Evolutionary conservation across 2,113 vertebrate genomes (phyloP), one percentile per base, ranked within the genome.

Genomic region (Hemibagrus wyckioides): DNA sequence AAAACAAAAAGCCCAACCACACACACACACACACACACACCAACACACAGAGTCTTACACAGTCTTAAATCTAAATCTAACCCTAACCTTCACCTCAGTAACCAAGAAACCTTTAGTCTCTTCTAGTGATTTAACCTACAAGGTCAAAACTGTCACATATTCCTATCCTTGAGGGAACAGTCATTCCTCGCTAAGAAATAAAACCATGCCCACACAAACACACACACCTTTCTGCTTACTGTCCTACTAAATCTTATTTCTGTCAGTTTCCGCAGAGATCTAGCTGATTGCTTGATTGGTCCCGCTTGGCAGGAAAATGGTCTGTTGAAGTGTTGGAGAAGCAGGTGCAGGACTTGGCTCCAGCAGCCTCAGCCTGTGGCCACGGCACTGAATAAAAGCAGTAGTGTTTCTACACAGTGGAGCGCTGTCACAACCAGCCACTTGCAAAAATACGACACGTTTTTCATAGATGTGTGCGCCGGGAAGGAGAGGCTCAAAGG

Each of bases 311-410:
- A 83, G 86, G 63, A 87, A 89, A 90, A 89, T 91, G 87, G 88
- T 80, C 85, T 82, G 90, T 90, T 90, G 88, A 88, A 88, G 89
- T 88, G 87, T 88, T 86, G 87, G 30, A 86, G 79, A 89, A 88
- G 89, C 91, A 90, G 90, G 91, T 92, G 91, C 90, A 87, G 86
- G 85, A 63, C 61, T 81, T 89, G 87, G 84, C 85, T 50, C 63
- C 56, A 54, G 63, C 80, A 83, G 73, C 71, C 88, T 59, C 82
- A 79, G 84, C 25, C 85, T 77, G 81, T 86, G 82, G 79, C 79
- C 25, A 50, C 54, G n/a, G 44, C 36, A 76, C 76, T 80, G 83
- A 90, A 91, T 90, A 85, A 89, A 73, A 52, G 69, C 90, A n/a
- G 61, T 87, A 87, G 83, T 91, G 90, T 90, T 91, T 82, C 84